Percentiles rank a stretch among this genome's conserved stretches.
These are phyloP conservation scores for Paralinhomoeus sp. DNA, from an alignment of 2,888 invertebrate species.

Conservation along the genomic window DNA sequence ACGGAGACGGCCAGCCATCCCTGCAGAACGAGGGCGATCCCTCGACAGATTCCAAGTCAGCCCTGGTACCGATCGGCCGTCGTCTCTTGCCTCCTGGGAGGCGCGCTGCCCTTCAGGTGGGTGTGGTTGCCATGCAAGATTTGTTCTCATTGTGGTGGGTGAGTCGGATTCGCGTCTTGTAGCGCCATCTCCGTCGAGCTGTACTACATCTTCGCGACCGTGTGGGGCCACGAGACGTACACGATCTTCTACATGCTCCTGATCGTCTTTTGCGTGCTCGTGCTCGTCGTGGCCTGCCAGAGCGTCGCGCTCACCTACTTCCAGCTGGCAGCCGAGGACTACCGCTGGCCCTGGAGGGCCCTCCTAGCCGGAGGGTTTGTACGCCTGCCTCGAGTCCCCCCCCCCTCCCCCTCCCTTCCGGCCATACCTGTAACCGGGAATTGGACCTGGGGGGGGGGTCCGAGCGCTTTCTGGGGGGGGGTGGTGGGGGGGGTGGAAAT, in stretches of 20 bases:
- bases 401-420: too few species aligned
- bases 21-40: slow-evolving; percentile 33
- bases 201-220: slow-evolving; percentile 35
- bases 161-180: slow-evolving; percentile 6
- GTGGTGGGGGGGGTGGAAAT: too few species aligned
- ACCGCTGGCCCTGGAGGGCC: slow-evolving; percentile 36
- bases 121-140: neutral
- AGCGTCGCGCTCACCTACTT: slow-evolving; percentile 34
- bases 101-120: slow-evolving; percentile 35
- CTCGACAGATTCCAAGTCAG: slow-evolving; percentile 31
- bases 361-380: slow-evolving; percentile 33
- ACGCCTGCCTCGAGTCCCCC: neutral
- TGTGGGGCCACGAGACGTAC: slow-evolving; percentile 35
- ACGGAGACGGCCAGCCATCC: slow-evolving; percentile 30
- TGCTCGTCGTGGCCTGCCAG: slow-evolving; percentile 33
- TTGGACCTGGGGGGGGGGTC: too few species aligned
- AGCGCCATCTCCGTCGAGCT: slow-evolving; percentile 34
- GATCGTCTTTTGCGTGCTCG: slow-evolving; percentile 31
- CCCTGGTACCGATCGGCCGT: slow-evolving; percentile 30
- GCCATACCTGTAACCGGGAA: too few species aligned
- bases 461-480: too few species aligned
- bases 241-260: slow-evolving; percentile 33
- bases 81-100: slow-evolving; percentile 32
- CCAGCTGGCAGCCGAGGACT: slow-evolving; percentile 33
- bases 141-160: too few species aligned